These are phyloP conservation scores for Dolichallabes microphthalmus DNA, from an alignment of 2,113 vertebrate genomes.

Conservation along the genomic window DNA sequence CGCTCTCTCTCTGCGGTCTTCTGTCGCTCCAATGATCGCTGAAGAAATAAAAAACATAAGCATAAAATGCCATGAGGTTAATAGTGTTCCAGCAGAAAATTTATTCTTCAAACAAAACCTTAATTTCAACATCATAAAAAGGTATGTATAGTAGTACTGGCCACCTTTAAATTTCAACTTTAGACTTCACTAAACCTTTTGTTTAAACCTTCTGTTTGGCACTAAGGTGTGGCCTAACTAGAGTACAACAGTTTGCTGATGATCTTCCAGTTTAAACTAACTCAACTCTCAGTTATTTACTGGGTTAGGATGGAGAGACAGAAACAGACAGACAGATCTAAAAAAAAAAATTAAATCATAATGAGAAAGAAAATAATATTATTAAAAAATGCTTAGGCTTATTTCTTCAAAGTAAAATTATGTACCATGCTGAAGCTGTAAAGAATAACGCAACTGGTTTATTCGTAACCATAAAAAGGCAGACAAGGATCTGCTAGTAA, in stretches of 20 bases:
- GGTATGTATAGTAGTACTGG: background rate
- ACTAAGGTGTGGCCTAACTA: background rate
- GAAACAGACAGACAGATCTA: no score
- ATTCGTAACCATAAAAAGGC: background rate
- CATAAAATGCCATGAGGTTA: background rate
- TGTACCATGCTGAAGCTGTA: background rate
- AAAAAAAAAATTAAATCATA: no score
- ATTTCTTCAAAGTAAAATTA: background rate
- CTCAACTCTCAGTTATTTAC: background rate
- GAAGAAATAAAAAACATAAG: conserved; percentile 23
- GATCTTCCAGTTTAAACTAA: background rate
- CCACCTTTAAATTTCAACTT: background rate
- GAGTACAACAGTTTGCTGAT: background rate
- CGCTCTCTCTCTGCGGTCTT: conserved; percentile 92
- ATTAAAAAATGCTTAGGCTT: background rate
- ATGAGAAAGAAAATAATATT: no score
- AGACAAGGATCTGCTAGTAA: background rate
- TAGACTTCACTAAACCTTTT: background rate
- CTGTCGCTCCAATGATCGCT: conserved; percentile 90
- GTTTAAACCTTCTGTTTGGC: no score
- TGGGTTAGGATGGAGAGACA: background rate
- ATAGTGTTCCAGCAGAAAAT: background rate
- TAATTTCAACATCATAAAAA: background rate
- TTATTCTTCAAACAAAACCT: background rate
- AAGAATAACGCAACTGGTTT: background rate